Percentiles rank a stretch among this genome's conserved stretches.
Evolutionary conservation across 1,140 invertebrate genomes (phyloP).

Genomic region (Brachionus plicatilis): DNA sequence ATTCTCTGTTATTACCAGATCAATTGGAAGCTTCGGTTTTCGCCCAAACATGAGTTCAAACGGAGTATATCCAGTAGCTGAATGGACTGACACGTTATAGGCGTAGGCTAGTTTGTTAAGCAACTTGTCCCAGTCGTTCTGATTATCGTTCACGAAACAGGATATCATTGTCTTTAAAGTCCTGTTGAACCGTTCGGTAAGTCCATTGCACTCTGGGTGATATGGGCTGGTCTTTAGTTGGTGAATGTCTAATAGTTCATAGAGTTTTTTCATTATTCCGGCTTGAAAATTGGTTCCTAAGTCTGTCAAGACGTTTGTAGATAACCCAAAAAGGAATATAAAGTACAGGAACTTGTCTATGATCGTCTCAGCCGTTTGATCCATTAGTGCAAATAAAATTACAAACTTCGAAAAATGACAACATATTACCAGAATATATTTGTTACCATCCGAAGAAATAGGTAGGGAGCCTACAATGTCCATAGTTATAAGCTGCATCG

Average conservation of each 20-base stretch:
- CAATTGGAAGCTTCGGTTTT: not conserved
- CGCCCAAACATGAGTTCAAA: conserved; percentile 3
- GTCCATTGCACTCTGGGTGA: conserved; percentile 7
- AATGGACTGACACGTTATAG: conserved; percentile 12
- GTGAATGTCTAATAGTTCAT: conserved; percentile 41
- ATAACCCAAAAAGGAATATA: conserved; percentile 49
- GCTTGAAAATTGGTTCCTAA: conserved; percentile 46
- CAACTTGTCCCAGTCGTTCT: not conserved
- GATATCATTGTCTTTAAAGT: not conserved
- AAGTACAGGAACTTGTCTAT: conserved; percentile 48
- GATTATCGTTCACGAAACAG: not conserved
- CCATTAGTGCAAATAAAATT: conserved; percentile 48
- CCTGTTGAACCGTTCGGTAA: conserved; percentile 16
- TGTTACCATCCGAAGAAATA: conserved; percentile 43
- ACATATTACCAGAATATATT: conserved; percentile 50
- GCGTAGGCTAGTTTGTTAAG: not conserved
- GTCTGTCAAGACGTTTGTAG: conserved; percentile 49
- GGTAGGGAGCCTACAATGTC: conserved; percentile 43
- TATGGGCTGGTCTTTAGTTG: conserved; percentile 6
- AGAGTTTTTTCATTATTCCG: conserved; percentile 43
- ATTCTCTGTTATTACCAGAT: not conserved
- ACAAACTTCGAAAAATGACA: conserved; percentile 54
- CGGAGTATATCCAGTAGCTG: not conserved
- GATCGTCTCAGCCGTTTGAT: conserved; percentile 51
- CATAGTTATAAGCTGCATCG: conserved; percentile 20